These are phyloP conservation scores for Apamea crenata DNA, from an alignment of 2,888 invertebrate genomes.

Conservation along the genomic window DNA sequence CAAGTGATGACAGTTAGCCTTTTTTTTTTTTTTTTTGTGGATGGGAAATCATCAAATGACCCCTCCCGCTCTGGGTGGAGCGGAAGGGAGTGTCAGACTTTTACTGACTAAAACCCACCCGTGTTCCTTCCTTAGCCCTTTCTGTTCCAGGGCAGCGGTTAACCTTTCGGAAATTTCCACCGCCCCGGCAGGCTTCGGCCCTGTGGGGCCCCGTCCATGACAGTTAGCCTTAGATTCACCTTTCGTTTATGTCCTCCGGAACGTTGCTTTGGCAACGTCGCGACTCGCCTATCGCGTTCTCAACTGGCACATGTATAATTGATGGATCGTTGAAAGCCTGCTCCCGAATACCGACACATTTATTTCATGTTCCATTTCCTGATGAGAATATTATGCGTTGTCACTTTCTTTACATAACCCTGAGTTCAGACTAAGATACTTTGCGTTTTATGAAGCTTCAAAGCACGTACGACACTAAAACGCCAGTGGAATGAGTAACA, in stretches of 20 bases:
- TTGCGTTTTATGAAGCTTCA: conserved; percentile 31
- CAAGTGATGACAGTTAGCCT: conserved; percentile 28
- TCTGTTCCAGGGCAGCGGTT: too few species aligned
- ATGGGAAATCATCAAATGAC: too few species aligned
- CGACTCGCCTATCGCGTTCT: conserved; percentile 25
- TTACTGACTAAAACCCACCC: too few species aligned
- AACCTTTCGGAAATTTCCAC: too few species aligned
- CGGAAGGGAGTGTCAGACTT: too few species aligned
- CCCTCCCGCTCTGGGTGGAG: too few species aligned
- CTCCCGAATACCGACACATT: conserved; percentile 62
- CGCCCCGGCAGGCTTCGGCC: too few species aligned
- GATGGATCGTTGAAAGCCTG: conserved; percentile 69
- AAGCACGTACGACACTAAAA: conserved; percentile 35
- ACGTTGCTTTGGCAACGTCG: conserved; percentile 47
- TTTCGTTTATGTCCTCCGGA: conserved; percentile 13
- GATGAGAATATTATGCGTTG: conserved; percentile 30
- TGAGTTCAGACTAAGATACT: conserved; percentile 1
- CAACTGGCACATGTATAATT: conserved; percentile 53
- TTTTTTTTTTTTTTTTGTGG: too few species aligned
- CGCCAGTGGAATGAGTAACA: conserved; percentile 8
- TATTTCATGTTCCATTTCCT: conserved; percentile 38
- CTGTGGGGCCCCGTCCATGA: too few species aligned
- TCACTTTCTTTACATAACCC: conserved; percentile 35
- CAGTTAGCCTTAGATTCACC: conserved; percentile 30
- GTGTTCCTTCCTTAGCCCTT: too few species aligned